Conservation (phyloP, 2,113 vertebrate species). For the Sceloporus undulatus region DNA sequence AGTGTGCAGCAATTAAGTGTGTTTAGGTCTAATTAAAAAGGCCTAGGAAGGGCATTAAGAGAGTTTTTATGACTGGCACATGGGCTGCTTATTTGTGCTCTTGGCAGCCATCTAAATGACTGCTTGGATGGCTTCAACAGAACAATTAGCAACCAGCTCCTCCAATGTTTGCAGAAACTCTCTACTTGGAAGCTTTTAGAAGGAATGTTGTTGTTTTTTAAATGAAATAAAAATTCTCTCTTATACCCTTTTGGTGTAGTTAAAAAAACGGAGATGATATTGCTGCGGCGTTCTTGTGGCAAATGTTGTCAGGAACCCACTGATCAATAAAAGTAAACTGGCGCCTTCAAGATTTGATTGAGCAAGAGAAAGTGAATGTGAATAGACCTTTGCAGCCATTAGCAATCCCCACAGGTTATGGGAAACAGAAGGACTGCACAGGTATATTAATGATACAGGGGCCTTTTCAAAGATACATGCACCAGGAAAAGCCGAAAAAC, state of each 20-base stretch:
- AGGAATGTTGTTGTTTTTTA: constrained; percentile 48
- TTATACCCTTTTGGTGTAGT: constrained; percentile 54
- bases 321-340: constrained; percentile 78
- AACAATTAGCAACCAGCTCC: constrained; percentile 60
- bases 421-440: constrained; percentile 77
- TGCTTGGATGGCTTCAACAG: constrained; percentile 61
- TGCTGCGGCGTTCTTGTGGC: constrained; percentile 74
- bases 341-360: constrained; percentile 78
- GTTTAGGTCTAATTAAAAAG: constrained; percentile 60
- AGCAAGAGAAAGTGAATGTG: constrained; percentile 74
- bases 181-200: constrained; percentile 62
- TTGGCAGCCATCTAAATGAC: constrained; percentile 66
- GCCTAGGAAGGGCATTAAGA: constrained; percentile 52
- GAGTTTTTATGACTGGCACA: constrained; percentile 33
- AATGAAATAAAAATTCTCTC: constrained; percentile 37
- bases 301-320: constrained; percentile 73
- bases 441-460: constrained; percentile 71
- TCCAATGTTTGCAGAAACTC: constrained; percentile 50
- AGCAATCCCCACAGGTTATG: constrained; percentile 78
- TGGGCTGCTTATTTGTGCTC: constrained; percentile 40
- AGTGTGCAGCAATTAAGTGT: constrained; percentile 53
- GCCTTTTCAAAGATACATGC: constrained; percentile 60
- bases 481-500: constrained; percentile 53
- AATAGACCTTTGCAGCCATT: constrained; percentile 73
- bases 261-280: constrained; percentile 12